Conservation (phyloP, 53 echinoderm and acorn worm species). For the Crossaster papposus region DNA sequence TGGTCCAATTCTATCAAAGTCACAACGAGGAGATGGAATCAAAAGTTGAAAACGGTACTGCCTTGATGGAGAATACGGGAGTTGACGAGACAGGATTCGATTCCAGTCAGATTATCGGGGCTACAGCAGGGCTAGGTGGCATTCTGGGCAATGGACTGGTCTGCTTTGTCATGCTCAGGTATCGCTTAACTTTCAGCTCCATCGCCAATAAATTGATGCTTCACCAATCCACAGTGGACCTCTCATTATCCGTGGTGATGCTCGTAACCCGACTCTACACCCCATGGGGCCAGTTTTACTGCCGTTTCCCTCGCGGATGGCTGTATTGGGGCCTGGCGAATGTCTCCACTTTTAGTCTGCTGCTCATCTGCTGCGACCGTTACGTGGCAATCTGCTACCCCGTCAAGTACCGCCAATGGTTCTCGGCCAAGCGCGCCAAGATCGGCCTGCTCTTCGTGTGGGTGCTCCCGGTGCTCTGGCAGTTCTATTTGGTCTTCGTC, state of each 20-base stretch:
- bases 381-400: constrained; percentile 30
- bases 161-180: constrained; percentile 29
- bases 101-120: constrained; percentile 32
- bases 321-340: constrained; percentile 41
- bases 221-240: constrained; percentile 37
- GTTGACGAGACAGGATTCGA: not conserved
- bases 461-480: constrained; percentile 25
- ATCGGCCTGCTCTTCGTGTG: constrained; percentile 10
- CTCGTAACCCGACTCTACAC: constrained; percentile 38
- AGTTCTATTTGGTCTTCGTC: constrained; percentile 23
- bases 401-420: constrained; percentile 34
- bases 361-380: constrained; percentile 45
- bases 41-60: not conserved
- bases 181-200: constrained; percentile 1
- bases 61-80: not conserved
- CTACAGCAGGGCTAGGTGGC: constrained; percentile 11
- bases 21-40: not conserved
- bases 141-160: constrained; percentile 34
- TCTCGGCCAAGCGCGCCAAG: constrained; percentile 23
- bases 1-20: not conserved
- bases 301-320: constrained; percentile 36
- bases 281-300: constrained; percentile 36
- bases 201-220: constrained; percentile 27
- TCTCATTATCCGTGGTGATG: constrained; percentile 22
- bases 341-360: constrained; percentile 18